These are phyloP conservation scores for Griposia aprilina DNA, from an alignment of 2,888 invertebrate genomes.

Conservation along the genomic window DNA sequence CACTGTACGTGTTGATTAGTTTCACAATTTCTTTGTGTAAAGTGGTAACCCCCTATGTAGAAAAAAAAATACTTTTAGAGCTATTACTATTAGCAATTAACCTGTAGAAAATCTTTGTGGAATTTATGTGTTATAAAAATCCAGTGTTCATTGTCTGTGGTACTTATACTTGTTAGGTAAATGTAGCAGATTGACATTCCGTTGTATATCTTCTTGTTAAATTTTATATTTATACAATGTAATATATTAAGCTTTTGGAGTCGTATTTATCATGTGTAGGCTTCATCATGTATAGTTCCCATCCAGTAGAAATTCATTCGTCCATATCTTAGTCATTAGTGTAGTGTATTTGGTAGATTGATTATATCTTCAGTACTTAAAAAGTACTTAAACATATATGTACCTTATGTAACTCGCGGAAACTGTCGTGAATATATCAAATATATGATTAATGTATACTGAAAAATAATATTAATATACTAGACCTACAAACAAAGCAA, in stretches of 20 bases:
- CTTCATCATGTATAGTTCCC: conserved; percentile 74
- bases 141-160: conserved; percentile 83
- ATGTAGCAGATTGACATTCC: conserved; percentile 77
- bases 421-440: conserved; percentile 65
- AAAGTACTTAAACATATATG: conserved; percentile 81
- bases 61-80: conserved; percentile 37
- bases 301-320: conserved; percentile 87
- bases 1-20: conserved; percentile 36
- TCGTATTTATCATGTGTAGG: conserved; percentile 73
- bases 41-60: conserved; percentile 57
- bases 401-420: conserved; percentile 55
- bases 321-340: conserved; percentile 90
- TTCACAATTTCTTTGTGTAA: conserved; percentile 37
- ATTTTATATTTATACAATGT: conserved; percentile 66
- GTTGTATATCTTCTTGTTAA: conserved; percentile 68
- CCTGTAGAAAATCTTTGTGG: conserved; percentile 48
- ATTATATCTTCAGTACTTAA: conserved; percentile 81
- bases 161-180: conserved; percentile 74
- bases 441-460: conserved; percentile 59
- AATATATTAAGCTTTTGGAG: conserved; percentile 72
- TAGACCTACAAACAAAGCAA: conserved; percentile 79
- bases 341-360: conserved; percentile 75
- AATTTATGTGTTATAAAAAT: conserved; percentile 64
- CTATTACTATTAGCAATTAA: conserved; percentile 46
- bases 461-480: conserved; percentile 58